Base-by-base conservation (phyloP, 2,888 invertebrate genomes). In the Parnassius orleans region DNA sequence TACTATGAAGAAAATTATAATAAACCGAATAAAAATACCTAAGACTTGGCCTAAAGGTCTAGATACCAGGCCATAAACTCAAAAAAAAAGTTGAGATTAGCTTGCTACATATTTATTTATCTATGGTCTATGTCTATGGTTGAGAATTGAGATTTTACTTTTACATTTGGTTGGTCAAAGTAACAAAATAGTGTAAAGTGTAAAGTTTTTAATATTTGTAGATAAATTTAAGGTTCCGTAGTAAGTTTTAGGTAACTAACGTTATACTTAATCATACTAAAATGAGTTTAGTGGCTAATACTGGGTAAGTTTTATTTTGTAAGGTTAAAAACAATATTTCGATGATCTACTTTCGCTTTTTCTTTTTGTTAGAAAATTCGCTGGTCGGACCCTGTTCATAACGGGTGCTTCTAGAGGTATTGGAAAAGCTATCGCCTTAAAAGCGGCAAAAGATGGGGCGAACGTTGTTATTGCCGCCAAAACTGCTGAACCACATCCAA, bases 371-470 rank as follows among this genome's bases (percentile, higher is more conserved):
- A 92, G 92, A 72, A 92, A 93, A 83, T 81, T 94, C 68, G 97
- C 97, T 68, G 98, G 98, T 2, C 95, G 95, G 70, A 99, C 99
- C 2, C 88, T 98, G 61, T 98, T 99, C 77, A 97, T 99, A 69
- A 98, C 98, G 42, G 99, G 99, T 53, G 99, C 98, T 14, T 98
- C 98, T 60, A 93, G 99, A 72, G 99, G 99, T 42, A 99, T 99
- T 76, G 99, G 99, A 0, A 97, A 98, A 87, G 96, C 96, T 14
- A 98, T 99, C 72, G 99, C 98, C 5, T 80, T 98, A 63, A 98
- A 98, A 89, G 96, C 96, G 2, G 98, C 98, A 0, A 94, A 93
- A 83, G 98, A 98, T 93, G 98, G 98, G 42, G 98, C 98, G 0
- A 98, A 98, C 84, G 93, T 98, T 72, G 95, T 98, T 12, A 93